Conservation (phyloP, 2,113 vertebrate species). For the Protobothrops mucrosquamatus region DNA sequence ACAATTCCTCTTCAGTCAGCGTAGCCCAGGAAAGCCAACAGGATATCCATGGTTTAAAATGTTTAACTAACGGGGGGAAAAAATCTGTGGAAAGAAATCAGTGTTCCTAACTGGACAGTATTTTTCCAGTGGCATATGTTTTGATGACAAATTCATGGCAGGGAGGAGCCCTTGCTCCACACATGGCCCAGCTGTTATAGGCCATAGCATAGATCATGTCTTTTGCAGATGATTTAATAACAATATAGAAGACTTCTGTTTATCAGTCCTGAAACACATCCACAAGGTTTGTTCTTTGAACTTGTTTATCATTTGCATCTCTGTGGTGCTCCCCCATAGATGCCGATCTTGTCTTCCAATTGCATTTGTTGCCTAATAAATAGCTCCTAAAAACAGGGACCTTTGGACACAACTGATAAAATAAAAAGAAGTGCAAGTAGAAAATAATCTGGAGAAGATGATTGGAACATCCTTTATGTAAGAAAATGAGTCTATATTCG, state of each 20-base stretch:
- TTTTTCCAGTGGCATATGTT: not conserved
- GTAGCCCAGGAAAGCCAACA: not conserved
- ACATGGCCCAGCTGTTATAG: not conserved
- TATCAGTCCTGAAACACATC: not conserved
- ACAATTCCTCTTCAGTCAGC: not conserved
- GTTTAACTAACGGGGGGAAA: not conserved
- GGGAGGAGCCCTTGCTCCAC: not conserved
- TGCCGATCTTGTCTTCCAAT: not conserved
- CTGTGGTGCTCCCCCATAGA: not conserved
- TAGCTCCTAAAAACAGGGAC: not conserved
- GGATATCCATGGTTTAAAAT: not conserved
- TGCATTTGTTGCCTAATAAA: not conserved
- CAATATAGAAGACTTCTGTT: not conserved
- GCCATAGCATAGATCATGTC: not conserved
- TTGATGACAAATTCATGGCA: not conserved
- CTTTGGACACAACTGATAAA: constrained; percentile 6
- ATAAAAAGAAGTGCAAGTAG: not conserved
- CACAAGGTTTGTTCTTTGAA: not conserved
- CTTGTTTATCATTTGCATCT: not conserved
- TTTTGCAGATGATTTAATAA: not conserved
- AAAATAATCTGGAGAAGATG: not conserved
- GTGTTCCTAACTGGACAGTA: not conserved
- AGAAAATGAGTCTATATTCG: not conserved
- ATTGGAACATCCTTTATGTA: not conserved
- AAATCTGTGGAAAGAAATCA: not conserved